Evolutionary conservation across 2,113 vertebrate species (phyloP), one percentile per base, ranked within the genome.

Genomic region (Gasterosteus nipponicus): DNA sequence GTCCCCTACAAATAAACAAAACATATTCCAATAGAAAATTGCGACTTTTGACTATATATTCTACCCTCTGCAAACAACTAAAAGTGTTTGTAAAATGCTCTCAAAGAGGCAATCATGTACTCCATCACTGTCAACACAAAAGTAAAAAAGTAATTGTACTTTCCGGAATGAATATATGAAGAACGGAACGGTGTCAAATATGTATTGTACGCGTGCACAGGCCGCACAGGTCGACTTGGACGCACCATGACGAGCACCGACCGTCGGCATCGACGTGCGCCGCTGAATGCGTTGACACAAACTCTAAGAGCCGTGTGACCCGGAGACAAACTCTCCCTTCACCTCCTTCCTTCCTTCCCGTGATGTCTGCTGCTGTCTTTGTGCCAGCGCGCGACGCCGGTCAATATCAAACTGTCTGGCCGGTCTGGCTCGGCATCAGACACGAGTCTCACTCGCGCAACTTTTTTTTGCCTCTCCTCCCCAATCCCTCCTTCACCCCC

Each of bases 401-500:
- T 79, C 61, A 22, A 64, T 65, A 79, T 89, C 81, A 72, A 84
- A 83, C 73, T 73, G 78, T 84, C 83, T 80, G 22, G 80, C 87
- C 86, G 68, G 68, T 75, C 81, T 59, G 69, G 49, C 66, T 90
- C 88, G 22, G 73, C 87, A 84, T 74, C 81, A 91, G 88, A 87
- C 77, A 71, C 89, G 69, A 87, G 86, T 86, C 86, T 87, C 71
- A 58, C 84, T 78, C 82, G 22, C 22, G 49, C 85, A 92, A 91
- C 88, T 38, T 38, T 35, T 26, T 91, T 86, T 69, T 78, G 79
- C 82, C 81, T 91, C 85, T 92, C 90, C 90, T 92, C 84, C 84
- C 90, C 87, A 89, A 86, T 92, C 89, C 91, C 91, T 87, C 89
- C 91, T 91, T 91, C 90, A 89, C 89, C 87, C 83, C 88, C 82